Base-by-base conservation (phyloP, 2,113 vertebrate species). In the Amblyornis subalaris region DNA sequence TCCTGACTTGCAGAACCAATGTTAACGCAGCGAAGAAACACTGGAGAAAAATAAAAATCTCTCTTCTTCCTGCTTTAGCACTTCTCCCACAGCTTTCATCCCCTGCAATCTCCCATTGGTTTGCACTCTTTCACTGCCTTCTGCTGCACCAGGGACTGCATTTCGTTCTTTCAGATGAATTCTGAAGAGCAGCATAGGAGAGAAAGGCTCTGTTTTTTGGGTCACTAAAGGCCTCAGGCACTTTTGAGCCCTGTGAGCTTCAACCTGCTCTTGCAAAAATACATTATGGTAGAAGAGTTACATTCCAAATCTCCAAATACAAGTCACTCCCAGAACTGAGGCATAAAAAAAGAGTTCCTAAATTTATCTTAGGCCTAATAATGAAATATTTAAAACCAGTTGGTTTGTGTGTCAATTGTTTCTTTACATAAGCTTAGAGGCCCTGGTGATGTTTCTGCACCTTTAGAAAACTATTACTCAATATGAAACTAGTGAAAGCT, bases 401-500 rank as follows among this genome's bases (percentile, higher is more conserved):
- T 8, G 1, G 26, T 33, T 73, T 0, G 0, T 23, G 4, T 35
- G 21, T 18, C 73, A 69, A 55, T 42, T 64, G 14, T 26, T 79
- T 73, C 71, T 83, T 76, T 20, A 85, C 62, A 33, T 55, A 53
- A 88, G 66, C n/a, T 64, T 50, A 66, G 38, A 42, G 54, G 51
- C 51, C 87, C 80, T 8, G 0, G 35, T 16, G 1, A 50, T n/a
- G 47, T 51, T 85, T 74, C 47, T 76, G 71, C 67, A 91, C 10
- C 36, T 94, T 77, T 74, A 95, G 66, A 76, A 88, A 90, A 85
- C 35, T 35, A 79, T 54, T 79, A 90, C 66, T 95, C 91, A 95
- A 31, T 67, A 88, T 0, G 78, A 96, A 97, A 95, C 90, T 35
- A 96, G 91, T 80, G 79, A 97, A 95, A 94, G 45, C 64, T 73